Conservation (phyloP, 2,797 vertebrate species). For the Gobio occitaniae region DNA sequence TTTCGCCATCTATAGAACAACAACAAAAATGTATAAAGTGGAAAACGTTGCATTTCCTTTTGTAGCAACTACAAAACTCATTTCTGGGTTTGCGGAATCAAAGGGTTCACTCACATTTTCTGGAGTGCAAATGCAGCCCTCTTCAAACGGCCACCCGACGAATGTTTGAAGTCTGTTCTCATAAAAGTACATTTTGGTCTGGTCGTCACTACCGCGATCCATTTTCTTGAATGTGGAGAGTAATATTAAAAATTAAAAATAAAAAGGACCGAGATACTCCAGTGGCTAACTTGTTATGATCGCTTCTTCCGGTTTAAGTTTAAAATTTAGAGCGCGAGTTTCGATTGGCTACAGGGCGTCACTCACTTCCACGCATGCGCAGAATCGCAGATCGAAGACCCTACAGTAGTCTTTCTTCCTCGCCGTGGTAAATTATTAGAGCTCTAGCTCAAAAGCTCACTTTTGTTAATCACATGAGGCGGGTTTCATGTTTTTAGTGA, state of each 20-base stretch:
- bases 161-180: slow-evolving; percentile 84
- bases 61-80: not conserved
- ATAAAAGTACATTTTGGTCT: slow-evolving; percentile 78
- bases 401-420: not conserved
- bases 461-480: not conserved
- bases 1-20: slow-evolving; percentile 85
- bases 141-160: slow-evolving; percentile 85
- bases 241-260: not conserved
- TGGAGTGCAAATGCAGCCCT: slow-evolving; percentile 82
- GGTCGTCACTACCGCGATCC: slow-evolving; percentile 52
- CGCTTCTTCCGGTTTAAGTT: slow-evolving; percentile 32
- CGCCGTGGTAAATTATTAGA: not conserved
- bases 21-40: not conserved
- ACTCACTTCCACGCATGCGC: slow-evolving; percentile 32
- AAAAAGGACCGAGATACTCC: not conserved
- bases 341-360: slow-evolving; percentile 46
- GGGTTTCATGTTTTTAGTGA: not conserved
- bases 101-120: slow-evolving; percentile 79
- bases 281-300: not conserved
- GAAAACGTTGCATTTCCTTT: not conserved
- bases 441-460: not conserved
- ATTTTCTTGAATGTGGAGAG: slow-evolving; percentile 14
- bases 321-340: slow-evolving; percentile 36
- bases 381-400: not conserved
- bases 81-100: not conserved